Base-by-base conservation (phyloP, 2,888 invertebrate genomes). In the Hypena proboscidalis region DNA sequence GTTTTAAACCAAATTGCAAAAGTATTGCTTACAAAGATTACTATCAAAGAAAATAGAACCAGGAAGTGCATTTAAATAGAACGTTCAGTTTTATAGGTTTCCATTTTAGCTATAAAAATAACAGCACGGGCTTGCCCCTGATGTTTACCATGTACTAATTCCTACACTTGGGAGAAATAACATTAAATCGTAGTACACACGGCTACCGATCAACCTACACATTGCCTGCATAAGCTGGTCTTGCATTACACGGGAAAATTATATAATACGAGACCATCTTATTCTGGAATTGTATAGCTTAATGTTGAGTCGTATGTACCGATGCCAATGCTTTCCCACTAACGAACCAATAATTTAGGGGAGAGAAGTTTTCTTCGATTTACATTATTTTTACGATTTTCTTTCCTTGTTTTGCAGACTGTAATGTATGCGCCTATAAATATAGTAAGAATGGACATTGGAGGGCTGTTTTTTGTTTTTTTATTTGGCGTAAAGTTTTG, bases 141-240 rank as follows among this genome's bases (percentile, higher is more conserved):
- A 76, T 80, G 75, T 79, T 80, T 79, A 79, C 75, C 75, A 78
- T 80, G 85, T 85, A 84, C 77, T 88, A 85, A 86, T 88, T 79
- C 78, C 65, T 76, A 66, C 87, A 71, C 85, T 74, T 70, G 86
- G 86, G 88, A 86, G 81, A 81, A 82, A 88, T 87, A 87, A 86
- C 85, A 83, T 84, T 88, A 86, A 86, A 85, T 87, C 78, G 78
- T 74, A 56, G 56, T 63, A n/a, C n/a, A n/a, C n/a, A n/a, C n/a
- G n/a, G n/a, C n/a, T n/a, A n/a, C n/a, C n/a, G n/a, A n/a, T n/a
- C n/a, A n/a, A n/a, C n/a, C n/a, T n/a, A n/a, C n/a, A n/a, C n/a
- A n/a, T n/a, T n/a, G n/a, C n/a, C n/a, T n/a, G n/a, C n/a, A n/a
- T n/a, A n/a, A n/a, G n/a, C n/a, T n/a, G n/a, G n/a, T n/a, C n/a